Percentiles rank a stretch among this genome's conserved stretches.
These are phyloP conservation scores for Ricordea florida DNA, from an alignment of 92 coral and sea anemone species.

Conservation along the genomic window DNA sequence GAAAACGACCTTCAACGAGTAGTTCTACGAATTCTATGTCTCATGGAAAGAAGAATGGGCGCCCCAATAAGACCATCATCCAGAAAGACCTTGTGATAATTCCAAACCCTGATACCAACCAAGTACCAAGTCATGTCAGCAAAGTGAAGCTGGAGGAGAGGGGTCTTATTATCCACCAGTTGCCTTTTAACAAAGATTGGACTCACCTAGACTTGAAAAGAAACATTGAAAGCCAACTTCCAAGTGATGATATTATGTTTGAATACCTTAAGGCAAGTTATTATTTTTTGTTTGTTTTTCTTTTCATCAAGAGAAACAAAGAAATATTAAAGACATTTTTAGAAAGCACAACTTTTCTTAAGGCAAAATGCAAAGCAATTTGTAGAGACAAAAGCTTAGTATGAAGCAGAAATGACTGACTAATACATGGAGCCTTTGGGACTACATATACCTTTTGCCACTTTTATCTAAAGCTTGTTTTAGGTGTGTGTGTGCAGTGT, in stretches of 20 bases:
- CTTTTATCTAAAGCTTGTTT: no score
- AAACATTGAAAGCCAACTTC: slow-evolving; percentile 39
- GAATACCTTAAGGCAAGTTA: slow-evolving; percentile 6
- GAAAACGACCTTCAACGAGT: no score
- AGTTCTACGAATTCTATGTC: no score
- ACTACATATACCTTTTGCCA: no score
- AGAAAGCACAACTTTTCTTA: no score
- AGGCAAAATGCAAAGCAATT: no score
- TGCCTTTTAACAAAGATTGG: slow-evolving; percentile 39
- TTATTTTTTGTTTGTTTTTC: no score
- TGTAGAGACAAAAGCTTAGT: neutral
- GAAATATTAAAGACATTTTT: no score
- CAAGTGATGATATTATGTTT: slow-evolving; percentile 19
- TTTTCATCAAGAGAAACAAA: no score
- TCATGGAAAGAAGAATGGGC: neutral
- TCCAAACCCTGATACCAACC: slow-evolving; percentile 17
- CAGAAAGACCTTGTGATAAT: slow-evolving; percentile 32
- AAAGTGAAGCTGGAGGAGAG: slow-evolving; percentile 33
- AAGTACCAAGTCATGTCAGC: slow-evolving; percentile 45
- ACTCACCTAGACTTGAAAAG: slow-evolving; percentile 21
- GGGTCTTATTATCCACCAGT: slow-evolving; percentile 43
- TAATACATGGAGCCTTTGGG: no score
- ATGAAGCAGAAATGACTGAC: no score
- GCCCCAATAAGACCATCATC: neutral
- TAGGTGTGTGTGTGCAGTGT: no score